Evolutionary conservation across 1,140 invertebrate genomes (phyloP), one percentile per base, ranked within the genome.

Genomic region (Batillaria attramentaria): DNA sequence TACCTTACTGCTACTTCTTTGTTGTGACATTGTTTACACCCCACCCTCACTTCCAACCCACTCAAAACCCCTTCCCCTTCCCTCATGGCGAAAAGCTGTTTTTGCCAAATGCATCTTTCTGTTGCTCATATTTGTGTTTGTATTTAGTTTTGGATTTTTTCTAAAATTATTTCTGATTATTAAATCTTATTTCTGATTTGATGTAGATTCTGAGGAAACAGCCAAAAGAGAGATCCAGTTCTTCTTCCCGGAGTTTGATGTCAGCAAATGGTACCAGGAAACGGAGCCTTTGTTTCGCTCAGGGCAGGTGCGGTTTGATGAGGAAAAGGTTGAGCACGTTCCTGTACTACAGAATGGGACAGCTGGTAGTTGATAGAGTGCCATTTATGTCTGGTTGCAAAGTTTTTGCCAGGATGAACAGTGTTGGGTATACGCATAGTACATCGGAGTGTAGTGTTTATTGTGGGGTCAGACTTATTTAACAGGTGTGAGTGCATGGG

Each of bases 181-280:
- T 46, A 6, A 5, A 46, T 46, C 13, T 6, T 41, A 43, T 37
- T 10, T 74, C 37, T 66, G 78, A 77, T 72, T 83, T 70, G 85
- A 31, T 76, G 88, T 77, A 94, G 96, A 98, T 94, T 97, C 96
- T 1, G 85, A 91, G 76, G 92, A 94, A 88, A 96, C 95, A 41
- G 95, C 94, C 3, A 85, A 90, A 81, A 92, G 93, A 77, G 97
- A 98, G 92, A 96, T 97, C 68, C 87, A 91, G 66, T 94, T 97
- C 86, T 94, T 97, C 84, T 97, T 97, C 89, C 95, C 95, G 37
- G 93, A 96, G 28, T 97, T 97, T 88, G 86, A 94, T 83, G 78
- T 89, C 1, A 86, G 91, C 13, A 82, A 92, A 37, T 95, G 94
- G 94, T 92, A 91, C 66, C 69, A 89, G 76, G 87, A 90, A n/a